Evolutionary conservation across 2,113 vertebrate genomes (phyloP), one percentile per base, ranked within the genome.

Genomic region (Phodopus roborovskii): DNA sequence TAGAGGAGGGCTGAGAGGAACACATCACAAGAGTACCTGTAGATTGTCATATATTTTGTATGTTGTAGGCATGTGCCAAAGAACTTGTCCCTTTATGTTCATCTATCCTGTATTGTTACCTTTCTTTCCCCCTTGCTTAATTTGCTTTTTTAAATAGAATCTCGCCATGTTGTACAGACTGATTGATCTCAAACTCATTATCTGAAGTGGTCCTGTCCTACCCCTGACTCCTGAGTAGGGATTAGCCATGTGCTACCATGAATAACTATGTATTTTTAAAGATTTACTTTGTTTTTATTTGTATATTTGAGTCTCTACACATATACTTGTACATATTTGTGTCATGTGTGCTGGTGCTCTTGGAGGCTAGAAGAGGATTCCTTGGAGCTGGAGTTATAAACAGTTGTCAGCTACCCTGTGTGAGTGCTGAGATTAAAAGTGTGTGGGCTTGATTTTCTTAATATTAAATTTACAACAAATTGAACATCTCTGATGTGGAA

Each of bases 381-480:
- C 42, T 84, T 45, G 39, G 42, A 85, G 64, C 39, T 84, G n/a
- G 82, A 84, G 58, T 84, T 84, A 28, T 26, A 64, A 84, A 22
- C n/a, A 28, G 13, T 28, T 26, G 24, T 62, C 28, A 83, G 60
- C 9, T 83, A 26, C 60, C 2, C 2, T 64, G 42, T 64, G 28
- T 85, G 26, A 19, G 17, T 82, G 28, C 82, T 45, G 17, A 30
- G 82, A 84, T 85, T 45, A 85, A 85, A 20, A 39, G 4, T 20
- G 39, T 66, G 2, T 62, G 8, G 58, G 4, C 24, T 83, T 82
- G n/a, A 62, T 39, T 83, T 60, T 62, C n/a, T 83, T 83, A 83
- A 83, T 62, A 62, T 62, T 84, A 66, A 85, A 48, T 85, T 66
- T 85, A 66, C 17, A 66, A 66, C 82, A 85, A 85, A 66, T 66